Conservation (phyloP, 2,888 invertebrate species). For the Tinea semifulvella region DNA sequence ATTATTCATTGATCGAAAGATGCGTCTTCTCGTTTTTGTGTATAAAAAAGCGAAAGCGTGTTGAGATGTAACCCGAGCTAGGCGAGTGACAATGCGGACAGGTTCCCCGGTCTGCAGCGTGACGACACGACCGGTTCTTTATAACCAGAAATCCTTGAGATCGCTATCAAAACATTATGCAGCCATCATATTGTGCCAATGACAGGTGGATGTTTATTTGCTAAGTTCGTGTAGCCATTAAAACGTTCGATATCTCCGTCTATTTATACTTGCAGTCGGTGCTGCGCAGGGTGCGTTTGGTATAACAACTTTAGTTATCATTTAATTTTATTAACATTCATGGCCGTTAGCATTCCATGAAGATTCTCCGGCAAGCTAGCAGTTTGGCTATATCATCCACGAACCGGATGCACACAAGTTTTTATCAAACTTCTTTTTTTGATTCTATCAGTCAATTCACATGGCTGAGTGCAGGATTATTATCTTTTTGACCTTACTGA, state of each 20-base stretch:
- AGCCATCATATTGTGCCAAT: constrained; percentile 12
- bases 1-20: constrained; percentile 15
- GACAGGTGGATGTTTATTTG: constrained; percentile 11
- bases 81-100: constrained; percentile 10
- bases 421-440: no score
- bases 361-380: no score
- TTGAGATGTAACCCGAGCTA: constrained; percentile 12
- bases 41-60: constrained; percentile 10
- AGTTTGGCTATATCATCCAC: no score
- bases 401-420: no score
- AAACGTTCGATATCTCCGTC: constrained; percentile 7
- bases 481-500: no score
- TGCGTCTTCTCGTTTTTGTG: constrained; percentile 14
- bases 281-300: no score
- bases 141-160: constrained; percentile 14
- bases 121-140: constrained; percentile 16
- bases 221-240: constrained; percentile 1
- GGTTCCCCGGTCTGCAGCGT: constrained; percentile 21
- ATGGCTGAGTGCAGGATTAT: no score
- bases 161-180: constrained; percentile 14
- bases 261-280: constrained; percentile 5
- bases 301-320: no score
- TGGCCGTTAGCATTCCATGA: no score
- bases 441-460: no score
- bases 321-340: no score